Conservation (phyloP, 2,113 vertebrate species). For the Chascanopsetta lugubris region DNA sequence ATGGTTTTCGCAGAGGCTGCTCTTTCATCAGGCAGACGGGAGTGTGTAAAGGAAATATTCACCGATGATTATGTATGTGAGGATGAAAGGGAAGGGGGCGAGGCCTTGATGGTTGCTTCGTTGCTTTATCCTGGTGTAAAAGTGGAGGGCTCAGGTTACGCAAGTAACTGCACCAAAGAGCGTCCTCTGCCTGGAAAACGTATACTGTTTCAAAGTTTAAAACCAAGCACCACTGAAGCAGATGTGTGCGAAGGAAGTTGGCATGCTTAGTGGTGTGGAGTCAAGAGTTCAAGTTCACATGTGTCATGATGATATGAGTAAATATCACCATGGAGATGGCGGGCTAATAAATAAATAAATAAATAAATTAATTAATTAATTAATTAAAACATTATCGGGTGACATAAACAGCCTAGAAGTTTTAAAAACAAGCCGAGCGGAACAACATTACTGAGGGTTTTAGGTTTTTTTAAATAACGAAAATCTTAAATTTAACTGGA, state of each 20-base stretch:
- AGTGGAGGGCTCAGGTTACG: constrained; percentile 32
- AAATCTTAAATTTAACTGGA: no score
- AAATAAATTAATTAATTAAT: no score
- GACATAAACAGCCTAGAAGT: no score
- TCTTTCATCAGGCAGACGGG: constrained; percentile 27
- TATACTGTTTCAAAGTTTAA: no score
- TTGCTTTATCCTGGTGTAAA: constrained; percentile 33
- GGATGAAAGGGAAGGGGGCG: neutral
- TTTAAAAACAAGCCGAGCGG: no score
- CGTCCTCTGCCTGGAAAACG: no score
- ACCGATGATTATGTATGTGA: constrained; percentile 12
- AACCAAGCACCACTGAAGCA: neutral
- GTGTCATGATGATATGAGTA: neutral
- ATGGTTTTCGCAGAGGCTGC: constrained; percentile 7
- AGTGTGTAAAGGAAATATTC: constrained; percentile 12
- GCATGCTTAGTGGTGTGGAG: neutral
- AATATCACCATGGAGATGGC: no score
- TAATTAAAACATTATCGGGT: no score
- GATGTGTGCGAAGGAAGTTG: neutral
- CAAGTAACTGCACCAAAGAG: constrained; percentile 26
- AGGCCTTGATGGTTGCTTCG: constrained; percentile 5
- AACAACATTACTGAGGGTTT: no score
- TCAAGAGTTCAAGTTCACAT: neutral
- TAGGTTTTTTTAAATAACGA: no score
- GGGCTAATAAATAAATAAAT: no score